Conservation (phyloP, 2,797 vertebrate genomes). For the Schizothorax lantsangensis region DNA sequence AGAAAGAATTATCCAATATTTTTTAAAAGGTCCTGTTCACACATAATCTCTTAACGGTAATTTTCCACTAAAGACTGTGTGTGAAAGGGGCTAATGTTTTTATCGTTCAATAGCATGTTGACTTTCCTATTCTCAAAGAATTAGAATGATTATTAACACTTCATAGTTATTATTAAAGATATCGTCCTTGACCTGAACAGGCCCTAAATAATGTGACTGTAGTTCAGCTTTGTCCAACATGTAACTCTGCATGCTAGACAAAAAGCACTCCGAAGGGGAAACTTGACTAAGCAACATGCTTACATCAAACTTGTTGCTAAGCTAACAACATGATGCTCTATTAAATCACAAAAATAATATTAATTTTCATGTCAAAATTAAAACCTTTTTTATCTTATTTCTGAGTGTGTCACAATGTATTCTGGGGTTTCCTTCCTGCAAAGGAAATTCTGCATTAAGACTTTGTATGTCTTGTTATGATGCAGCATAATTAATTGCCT, state of each 20-base stretch:
- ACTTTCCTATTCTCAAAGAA: not conserved
- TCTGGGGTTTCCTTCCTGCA: not conserved
- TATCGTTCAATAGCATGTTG: not conserved
- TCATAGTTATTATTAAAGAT: not conserved
- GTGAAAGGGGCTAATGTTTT: not conserved
- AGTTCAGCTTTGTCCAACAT: not conserved
- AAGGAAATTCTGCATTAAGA: not conserved
- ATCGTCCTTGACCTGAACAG: not conserved
- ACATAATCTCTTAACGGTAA: not conserved
- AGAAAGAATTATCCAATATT: not conserved
- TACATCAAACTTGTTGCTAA: not conserved
- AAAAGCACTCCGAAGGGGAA: not conserved
- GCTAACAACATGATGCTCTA: not conserved
- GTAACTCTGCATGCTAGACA: not conserved
- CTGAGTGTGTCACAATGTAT: not conserved
- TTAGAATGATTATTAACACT: not conserved
- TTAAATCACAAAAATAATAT: not conserved
- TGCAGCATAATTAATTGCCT: not conserved
- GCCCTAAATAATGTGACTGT: not conserved
- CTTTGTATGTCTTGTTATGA: not conserved
- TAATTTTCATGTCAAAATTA: not conserved
- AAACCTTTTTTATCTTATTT: not conserved
- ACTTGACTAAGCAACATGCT: no score
- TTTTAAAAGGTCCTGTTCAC: not conserved
- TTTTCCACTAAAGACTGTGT: not conserved